Percentiles rank a stretch among this genome's conserved stretches.
These are phyloP conservation scores for Tychaedon coryphoeus DNA, from an alignment of 2,113 vertebrate species.

Conservation along the genomic window DNA sequence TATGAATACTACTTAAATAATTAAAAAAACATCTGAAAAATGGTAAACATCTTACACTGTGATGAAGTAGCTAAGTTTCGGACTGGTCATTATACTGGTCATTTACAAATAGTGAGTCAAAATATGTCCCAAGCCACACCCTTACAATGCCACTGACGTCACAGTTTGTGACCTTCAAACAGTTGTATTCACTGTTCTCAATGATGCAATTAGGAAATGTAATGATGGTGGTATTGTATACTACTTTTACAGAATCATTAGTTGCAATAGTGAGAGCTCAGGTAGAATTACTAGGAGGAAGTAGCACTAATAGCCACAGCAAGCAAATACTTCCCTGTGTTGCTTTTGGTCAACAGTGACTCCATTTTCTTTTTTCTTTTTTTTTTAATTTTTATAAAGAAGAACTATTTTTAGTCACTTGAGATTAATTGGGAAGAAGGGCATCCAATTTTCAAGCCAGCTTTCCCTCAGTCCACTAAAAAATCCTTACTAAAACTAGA, in stretches of 20 bases:
- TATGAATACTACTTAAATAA: neutral
- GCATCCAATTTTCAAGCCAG: neutral
- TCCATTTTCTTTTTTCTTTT: neutral
- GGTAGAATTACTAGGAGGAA: neutral
- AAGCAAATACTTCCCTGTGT: neutral
- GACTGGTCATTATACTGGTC: neutral
- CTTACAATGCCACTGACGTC: neutral
- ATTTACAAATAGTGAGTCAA: conserved; percentile 53
- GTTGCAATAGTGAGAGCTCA: neutral
- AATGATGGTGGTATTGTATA: neutral
- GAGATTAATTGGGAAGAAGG: neutral
- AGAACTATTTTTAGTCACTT: neutral
- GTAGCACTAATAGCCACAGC: neutral
- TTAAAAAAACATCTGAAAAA: neutral
- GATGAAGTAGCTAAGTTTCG: neutral
- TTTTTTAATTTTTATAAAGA: neutral
- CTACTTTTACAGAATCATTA: neutral
- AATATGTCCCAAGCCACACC: conserved; percentile 22
- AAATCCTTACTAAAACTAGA: neutral
- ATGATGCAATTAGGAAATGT: neutral
- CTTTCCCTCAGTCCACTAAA: neutral
- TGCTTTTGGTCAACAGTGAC: neutral
- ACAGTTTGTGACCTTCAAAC: conserved; percentile 2
- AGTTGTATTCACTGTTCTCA: neutral
- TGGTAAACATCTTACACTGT: neutral